Evolutionary conservation across 2,888 invertebrate species (phyloP), one percentile per base, ranked within the genome.

Genomic region (Mylabris sibirica): DNA sequence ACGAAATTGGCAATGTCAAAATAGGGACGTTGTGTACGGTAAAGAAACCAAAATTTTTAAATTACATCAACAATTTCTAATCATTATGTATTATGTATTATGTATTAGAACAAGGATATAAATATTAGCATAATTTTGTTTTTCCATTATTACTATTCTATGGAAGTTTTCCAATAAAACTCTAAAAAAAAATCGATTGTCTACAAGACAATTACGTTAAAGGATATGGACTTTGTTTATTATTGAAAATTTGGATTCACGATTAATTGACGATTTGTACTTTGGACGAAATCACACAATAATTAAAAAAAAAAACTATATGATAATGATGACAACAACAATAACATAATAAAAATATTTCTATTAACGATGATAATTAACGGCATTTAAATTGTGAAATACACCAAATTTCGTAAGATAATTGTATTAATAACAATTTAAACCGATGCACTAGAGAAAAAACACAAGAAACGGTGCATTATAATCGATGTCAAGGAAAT

Each of bases 161-260:
- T 30, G 30, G 30, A 30, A 30, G 0, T 30, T 57, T 22, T 57
- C 12, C 24, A 24, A 24, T 24, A 4, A 53, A 24, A 57, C 12
- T 14, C 12, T 12, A 20, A 12, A 57, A 49, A 20, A 14, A 24
- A 57, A 20, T 30, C 14, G 24, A 57, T 57, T 22, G 14, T 57
- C 57, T 0, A 11, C 3, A 30, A 30, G 30, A 12, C 11, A 24
- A 12, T 24, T 57, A 24, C 24, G 24, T 57, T 24, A 57, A 57
- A 57, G 24, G 57, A 57, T 24, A 57, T 57, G 57, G 57, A 57
- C 57, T 57, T 57, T 57, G 57, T 57, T 30, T 24, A 24, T 57
- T 57, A 57, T 30, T 22, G 12, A 57, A 57, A 57, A 57, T 20
- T 22, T 57, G 57, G 57, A 57, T 24, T 57, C 24, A 57, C 57